phyloP scores from a whole-genome alignment of 1,140 invertebrate species.

The Zaprionus lachaisei region DNA sequence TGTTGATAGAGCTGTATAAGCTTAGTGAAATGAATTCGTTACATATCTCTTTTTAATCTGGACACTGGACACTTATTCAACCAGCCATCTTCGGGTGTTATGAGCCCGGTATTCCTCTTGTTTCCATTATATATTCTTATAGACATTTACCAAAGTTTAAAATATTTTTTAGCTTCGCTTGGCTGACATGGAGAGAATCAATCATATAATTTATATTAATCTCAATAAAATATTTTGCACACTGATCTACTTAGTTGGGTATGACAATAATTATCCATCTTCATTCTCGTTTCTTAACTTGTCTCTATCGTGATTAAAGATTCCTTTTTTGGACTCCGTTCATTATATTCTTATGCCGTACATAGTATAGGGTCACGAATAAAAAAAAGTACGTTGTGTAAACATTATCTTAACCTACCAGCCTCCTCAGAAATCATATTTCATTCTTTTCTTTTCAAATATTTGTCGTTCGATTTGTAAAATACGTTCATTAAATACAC shows the following conservation, averaged over 20 bases:
- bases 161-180: constrained; percentile 3
- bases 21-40: constrained; percentile 26
- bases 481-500: not conserved
- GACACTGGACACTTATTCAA: constrained; percentile 49
- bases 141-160: constrained; percentile 34
- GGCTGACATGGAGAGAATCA: constrained; percentile 18
- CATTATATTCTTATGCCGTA: not conserved
- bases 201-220: constrained; percentile 18
- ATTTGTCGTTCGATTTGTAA: constrained; percentile 17
- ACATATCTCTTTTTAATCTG: constrained; percentile 23
- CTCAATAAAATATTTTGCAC: constrained; percentile 12
- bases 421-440: constrained; percentile 47
- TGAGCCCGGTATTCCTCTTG: constrained; percentile 8
- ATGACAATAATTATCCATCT: constrained; percentile 1
- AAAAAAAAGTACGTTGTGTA: constrained; percentile 18
- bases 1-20: constrained; percentile 3
- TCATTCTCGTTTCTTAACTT: not conserved
- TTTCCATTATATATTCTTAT: constrained; percentile 12
- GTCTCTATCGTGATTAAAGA: not conserved
- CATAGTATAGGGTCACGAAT: not conserved
- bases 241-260: not conserved
- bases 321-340: not conserved
- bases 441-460: constrained; percentile 30
- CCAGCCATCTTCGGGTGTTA: constrained; percentile 27
- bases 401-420: constrained; percentile 50